A percentile compares a stretch with the other conserved stretches of the same genome.
Evolutionary conservation across 2,888 invertebrate genomes (phyloP).

Genomic region (Teinopalpus imperialis): DNA sequence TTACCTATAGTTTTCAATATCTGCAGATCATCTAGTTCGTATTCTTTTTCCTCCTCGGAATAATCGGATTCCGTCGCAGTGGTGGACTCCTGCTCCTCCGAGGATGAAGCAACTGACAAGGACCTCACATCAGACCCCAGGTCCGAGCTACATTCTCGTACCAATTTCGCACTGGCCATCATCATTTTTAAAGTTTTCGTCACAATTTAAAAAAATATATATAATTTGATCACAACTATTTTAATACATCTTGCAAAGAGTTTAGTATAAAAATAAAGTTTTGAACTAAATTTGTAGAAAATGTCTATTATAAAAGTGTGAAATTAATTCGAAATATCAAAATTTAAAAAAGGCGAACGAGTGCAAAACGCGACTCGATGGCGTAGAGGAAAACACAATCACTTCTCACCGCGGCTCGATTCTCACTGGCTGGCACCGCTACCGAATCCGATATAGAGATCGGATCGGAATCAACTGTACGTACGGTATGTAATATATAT

Average conservation of each 20-base stretch:
- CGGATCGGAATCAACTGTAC: conserved; percentile 26
- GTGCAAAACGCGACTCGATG: conserved; percentile 47
- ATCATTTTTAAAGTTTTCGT: conserved; percentile 56
- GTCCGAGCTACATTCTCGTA: conserved; percentile 78
- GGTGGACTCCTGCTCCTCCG: conserved; percentile 79
- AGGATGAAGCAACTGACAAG: conserved; percentile 76
- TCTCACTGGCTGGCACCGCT: conserved; percentile 49
- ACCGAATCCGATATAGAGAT: conserved; percentile 27
- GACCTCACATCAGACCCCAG: conserved; percentile 75
- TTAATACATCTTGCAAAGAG: conserved; percentile 14
- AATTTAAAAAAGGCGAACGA: conserved; percentile 38
- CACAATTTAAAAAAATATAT: conserved; percentile 26
- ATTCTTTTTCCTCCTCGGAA: conserved; percentile 83
- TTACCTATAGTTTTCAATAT: conserved; percentile 94
- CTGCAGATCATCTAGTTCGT: conserved; percentile 90
- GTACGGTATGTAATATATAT: conserved; percentile 21
- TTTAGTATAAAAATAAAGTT: neutral
- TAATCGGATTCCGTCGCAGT: conserved; percentile 80
- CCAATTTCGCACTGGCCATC: conserved; percentile 80
- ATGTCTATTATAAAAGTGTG: too few relatives aligned
- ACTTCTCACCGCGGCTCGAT: conserved; percentile 45
- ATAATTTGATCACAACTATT: conserved; percentile 7
- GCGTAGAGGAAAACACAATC: conserved; percentile 45
- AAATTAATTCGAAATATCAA: neutral
- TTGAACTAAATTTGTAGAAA: neutral